phyloP scores from a whole-genome alignment of 2,888 invertebrate genomes.

The Lasioglossum leucozonium region DNA sequence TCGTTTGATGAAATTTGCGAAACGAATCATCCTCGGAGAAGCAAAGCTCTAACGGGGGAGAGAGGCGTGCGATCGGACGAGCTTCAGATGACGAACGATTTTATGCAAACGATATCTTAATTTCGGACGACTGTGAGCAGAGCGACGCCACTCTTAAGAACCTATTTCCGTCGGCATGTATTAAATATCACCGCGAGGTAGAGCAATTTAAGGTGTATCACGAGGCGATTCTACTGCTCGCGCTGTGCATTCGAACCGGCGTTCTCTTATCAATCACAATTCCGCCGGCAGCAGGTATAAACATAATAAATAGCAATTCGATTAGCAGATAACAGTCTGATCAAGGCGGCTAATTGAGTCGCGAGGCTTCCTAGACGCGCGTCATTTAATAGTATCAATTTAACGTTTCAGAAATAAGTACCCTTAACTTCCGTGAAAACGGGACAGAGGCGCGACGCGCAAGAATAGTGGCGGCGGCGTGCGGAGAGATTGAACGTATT shows the following conservation, averaged over 20 bases:
- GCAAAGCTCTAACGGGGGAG: no score
- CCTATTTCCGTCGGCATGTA: not conserved
- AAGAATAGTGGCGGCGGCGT: slow-evolving; percentile 7
- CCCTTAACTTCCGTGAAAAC: slow-evolving; percentile 5
- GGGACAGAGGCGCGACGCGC: slow-evolving; percentile 24
- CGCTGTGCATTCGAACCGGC: not conserved
- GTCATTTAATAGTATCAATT: slow-evolving; percentile 4
- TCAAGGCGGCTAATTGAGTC: not conserved
- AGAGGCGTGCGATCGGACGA: no score
- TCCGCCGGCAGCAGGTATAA: not conserved
- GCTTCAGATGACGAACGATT: not conserved
- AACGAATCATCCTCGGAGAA: not conserved
- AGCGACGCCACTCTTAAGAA: not conserved
- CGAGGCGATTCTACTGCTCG: not conserved
- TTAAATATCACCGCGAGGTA: not conserved
- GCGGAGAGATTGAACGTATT: slow-evolving; percentile 21
- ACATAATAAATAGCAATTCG: not conserved
- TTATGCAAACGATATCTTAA: not conserved
- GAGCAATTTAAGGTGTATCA: not conserved
- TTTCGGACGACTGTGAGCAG: not conserved
- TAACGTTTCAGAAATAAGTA: not conserved
- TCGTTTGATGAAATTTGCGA: not conserved
- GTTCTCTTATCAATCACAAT: not conserved
- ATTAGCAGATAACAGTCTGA: slow-evolving; percentile 2
- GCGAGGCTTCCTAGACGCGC: not conserved